Evolutionary conservation across 2,888 invertebrate genomes (phyloP).

Genomic region (Pemphredon lugubris): DNA sequence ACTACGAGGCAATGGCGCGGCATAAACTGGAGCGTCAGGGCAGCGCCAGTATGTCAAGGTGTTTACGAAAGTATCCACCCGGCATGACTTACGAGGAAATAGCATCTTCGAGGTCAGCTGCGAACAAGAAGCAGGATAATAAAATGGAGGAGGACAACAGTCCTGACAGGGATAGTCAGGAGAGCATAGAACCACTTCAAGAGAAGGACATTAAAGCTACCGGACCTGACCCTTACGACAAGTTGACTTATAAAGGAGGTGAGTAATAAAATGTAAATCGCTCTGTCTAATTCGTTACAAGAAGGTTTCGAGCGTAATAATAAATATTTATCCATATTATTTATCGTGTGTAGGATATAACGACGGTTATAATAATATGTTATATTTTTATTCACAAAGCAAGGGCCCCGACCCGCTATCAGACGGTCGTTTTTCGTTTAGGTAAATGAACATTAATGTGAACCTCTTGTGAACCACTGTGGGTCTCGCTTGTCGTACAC

Average conservation of each 20-base stretch:
- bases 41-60: constrained; percentile 69
- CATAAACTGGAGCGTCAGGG: constrained; percentile 78
- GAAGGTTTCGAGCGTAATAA: too few relatives aligned
- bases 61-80: constrained; percentile 74
- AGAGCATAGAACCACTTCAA: constrained; percentile 77
- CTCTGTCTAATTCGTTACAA: not conserved
- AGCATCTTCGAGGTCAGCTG: constrained; percentile 73
- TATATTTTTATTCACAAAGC: constrained; percentile 71
- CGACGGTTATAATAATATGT: constrained; percentile 46
- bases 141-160: constrained; percentile 68
- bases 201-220: constrained; percentile 79
- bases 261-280: constrained; percentile 44
- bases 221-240: constrained; percentile 81
- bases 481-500: constrained; percentile 24
- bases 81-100: constrained; percentile 80
- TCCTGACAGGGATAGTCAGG: constrained; percentile 74
- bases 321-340: too few relatives aligned
- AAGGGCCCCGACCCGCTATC: constrained; percentile 79
- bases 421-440: constrained; percentile 79
- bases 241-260: constrained; percentile 81
- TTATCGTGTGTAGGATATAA: too few relatives aligned
- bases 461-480: constrained; percentile 47
- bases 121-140: constrained; percentile 61
- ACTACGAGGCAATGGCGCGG: constrained; percentile 79
- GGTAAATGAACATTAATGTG: constrained; percentile 74